Evolutionary conservation across 2,113 vertebrate genomes (phyloP), one percentile per base, ranked within the genome.

Genomic region (Oenanthe melanoleuca): DNA sequence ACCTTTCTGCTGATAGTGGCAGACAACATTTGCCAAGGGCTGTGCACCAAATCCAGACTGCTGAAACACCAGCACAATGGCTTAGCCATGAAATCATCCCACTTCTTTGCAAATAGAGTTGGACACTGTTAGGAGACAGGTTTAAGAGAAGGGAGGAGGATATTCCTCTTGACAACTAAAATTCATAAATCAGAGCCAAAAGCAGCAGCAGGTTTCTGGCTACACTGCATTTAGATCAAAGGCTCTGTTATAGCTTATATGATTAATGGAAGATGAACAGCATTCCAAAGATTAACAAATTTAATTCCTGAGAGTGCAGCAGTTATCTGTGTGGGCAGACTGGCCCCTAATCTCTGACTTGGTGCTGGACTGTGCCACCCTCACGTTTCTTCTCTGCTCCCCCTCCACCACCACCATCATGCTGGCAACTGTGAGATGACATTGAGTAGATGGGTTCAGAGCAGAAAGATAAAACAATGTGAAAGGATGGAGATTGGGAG

Each of bases 401-500:
- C 18, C 37, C 49, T 75, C 50, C 50, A 79, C 50, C 1, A 5
- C 81, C 91, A 84, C 12, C 55, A 95, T 97, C 57, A 79, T 0
- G 2, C 44, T 17, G 7, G 85, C 93, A 95, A 80, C 92, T 77
- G 81, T 92, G 93, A 95, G 57, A 97, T 95, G 97, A 97, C 95
- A 96, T 92, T 96, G 93, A 96, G 86, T 87, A 94, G 95, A 96
- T 87, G 74, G 90, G 69, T 84, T 92, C 79, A 93, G 96, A 40
- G 63, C n/a, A 53, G 69, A 67, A 89, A 98, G 97, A 97, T 97
- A 97, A 97, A 98, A 98, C 97, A 98, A 97, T 97, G 96, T 97
- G 97, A 96, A 96, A 94, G 50, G 92, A 95, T 73, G 70, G 88
- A 97, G 97, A 97, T 60, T 97, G 94, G 80, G 52, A 94, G 95